Evolutionary conservation across 2,113 vertebrate genomes (phyloP), one percentile per base, ranked within the genome.

Genomic region (Corythornis vintsioides): DNA sequence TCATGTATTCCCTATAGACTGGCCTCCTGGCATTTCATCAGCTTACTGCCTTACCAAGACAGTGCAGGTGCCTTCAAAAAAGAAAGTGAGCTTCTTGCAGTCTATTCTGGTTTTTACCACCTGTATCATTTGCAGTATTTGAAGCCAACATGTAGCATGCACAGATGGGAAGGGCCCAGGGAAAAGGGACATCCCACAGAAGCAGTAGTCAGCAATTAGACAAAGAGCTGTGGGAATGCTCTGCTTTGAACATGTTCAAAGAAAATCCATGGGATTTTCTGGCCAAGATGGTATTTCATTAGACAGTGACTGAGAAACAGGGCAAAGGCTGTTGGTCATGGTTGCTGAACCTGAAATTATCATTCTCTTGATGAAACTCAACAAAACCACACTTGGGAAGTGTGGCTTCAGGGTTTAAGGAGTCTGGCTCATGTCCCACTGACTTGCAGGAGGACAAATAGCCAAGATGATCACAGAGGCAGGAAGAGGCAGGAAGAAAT

Each of bases 181-280:
- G 19, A 63, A n/a, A 90, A 53, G 53, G 28, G 43, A 16, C 0
- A 0, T 48, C 61, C 81, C 0, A 0, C 16, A 43, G 66, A 40
- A 72, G 25, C 24, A 56, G 47, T 0, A 1, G 42, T 75, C 29
- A 71, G 63, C 66, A 79, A 22, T 66, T 53, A 16, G 53, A 29
- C 4, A 26, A 26, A 1, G 10, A 83, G 76, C 45, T 55, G 48
- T 13, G 22, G 70, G 43, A 72, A 19, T 1, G 2, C 48, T 78
- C 26, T 20, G 61, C 57, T 87, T 79, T 57, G 48, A 53, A 28
- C 5, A 1, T 0, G 4, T 25, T 11, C 42, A 13, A 88, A 66
- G 45, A 70, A 69, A 45, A 57, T 14, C 25, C n/a, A 2, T 6
- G 16, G 48, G 52, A 13, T 74, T 83, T 86, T 73, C 65, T 86